Conservation (phyloP, 2,797 vertebrate genomes). For the Rhabdophis nuchalis region DNA sequence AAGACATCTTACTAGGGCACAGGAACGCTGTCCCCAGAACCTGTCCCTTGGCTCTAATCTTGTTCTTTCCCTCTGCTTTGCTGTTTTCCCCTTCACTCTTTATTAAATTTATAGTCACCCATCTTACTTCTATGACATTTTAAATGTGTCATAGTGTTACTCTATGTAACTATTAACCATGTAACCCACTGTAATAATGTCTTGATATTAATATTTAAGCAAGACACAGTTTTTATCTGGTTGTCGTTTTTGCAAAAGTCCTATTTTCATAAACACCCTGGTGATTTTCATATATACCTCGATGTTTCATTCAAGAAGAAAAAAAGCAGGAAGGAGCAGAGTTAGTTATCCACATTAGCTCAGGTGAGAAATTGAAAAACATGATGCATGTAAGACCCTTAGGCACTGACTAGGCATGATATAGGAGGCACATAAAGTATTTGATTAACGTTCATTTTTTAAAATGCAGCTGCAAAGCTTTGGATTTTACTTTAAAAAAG, state of each 20-base stretch:
- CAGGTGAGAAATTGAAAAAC: background rate
- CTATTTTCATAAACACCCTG: background rate
- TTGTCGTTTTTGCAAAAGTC: background rate
- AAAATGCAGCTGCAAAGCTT: background rate
- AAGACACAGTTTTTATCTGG: background rate
- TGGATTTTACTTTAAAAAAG: background rate
- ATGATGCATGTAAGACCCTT: background rate
- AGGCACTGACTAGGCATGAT: background rate
- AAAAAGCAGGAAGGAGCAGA: background rate
- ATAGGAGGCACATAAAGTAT: background rate
- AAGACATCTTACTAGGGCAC: background rate
- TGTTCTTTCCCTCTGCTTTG: background rate
- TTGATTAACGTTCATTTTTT: background rate
- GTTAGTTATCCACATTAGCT: background rate
- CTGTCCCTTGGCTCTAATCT: background rate
- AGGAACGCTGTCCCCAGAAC: background rate
- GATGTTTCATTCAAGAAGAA: background rate
- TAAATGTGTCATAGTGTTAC: background rate
- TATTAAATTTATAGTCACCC: background rate
- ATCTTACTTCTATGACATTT: background rate
- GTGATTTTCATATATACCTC: background rate
- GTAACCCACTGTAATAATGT: background rate
- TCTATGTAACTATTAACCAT: background rate
- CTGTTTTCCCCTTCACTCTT: background rate
- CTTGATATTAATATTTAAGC: background rate